Conservation (phyloP, 2,113 vertebrate species). For the Athene cunicularia region DNA sequence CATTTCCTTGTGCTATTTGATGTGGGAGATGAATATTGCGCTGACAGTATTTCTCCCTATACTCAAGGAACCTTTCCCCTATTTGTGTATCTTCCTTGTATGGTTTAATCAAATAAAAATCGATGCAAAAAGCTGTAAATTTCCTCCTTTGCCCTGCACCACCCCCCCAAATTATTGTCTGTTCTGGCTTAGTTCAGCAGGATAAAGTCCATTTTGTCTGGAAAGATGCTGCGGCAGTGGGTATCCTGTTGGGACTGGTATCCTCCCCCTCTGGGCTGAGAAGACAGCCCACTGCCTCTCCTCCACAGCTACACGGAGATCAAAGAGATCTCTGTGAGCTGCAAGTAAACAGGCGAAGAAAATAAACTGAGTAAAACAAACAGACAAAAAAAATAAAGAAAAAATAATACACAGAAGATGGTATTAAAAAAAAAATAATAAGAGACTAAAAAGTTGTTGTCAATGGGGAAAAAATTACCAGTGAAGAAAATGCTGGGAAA, state of each 20-base stretch:
- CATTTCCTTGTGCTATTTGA: neutral
- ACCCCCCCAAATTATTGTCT: neutral
- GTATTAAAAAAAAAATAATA: neutral
- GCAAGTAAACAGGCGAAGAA: neutral
- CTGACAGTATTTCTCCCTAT: neutral
- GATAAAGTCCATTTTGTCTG: neutral
- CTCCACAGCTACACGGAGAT: fast-evolving
- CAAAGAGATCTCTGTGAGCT: neutral
- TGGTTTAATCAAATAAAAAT: neutral
- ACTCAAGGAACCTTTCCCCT: neutral
- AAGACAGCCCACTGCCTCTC: neutral
- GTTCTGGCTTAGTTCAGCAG: neutral
- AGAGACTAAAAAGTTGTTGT: neutral
- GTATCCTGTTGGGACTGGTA: neutral
- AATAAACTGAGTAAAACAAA: neutral
- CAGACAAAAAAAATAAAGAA: no score
- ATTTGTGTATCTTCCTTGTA: neutral
- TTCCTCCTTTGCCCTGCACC: neutral
- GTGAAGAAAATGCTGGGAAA: neutral
- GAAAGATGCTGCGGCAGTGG: neutral
- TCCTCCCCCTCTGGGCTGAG: neutral
- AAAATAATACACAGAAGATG: neutral
- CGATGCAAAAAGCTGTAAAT: neutral
- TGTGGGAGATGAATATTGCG: neutral
- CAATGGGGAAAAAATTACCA: neutral